A percentile compares a stretch with the other conserved stretches of the same genome.
Evolutionary conservation across 2,888 invertebrate species (phyloP).

Genomic region (Gari tellinella): DNA sequence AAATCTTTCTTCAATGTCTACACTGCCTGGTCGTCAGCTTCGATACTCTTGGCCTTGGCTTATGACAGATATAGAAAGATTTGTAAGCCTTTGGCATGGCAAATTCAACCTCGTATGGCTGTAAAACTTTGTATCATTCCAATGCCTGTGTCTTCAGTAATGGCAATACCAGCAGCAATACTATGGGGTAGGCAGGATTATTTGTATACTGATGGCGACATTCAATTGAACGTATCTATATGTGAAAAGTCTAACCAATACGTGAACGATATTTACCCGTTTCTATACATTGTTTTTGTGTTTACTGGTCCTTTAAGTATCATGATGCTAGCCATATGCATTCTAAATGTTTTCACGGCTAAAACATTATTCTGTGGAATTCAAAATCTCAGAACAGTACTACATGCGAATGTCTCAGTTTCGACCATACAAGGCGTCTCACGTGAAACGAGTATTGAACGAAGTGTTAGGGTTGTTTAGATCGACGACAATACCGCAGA

Average conservation of each 20-base stretch:
- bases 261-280: slow-evolving; percentile 26
- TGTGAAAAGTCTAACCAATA: slow-evolving; percentile 41
- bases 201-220: slow-evolving; percentile 4
- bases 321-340: slow-evolving; percentile 32
- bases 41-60: slow-evolving; percentile 37
- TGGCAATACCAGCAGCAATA: slow-evolving; percentile 34
- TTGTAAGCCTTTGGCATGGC: slow-evolving; percentile 42
- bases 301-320: slow-evolving; percentile 39
- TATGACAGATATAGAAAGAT: slow-evolving; percentile 53
- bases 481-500: too few relatives aligned
- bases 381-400: too few relatives aligned
- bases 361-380: slow-evolving; percentile 32
- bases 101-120: slow-evolving; percentile 42
- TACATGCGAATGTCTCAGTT: too few relatives aligned
- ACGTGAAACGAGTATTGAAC: too few relatives aligned
- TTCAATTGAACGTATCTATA: slow-evolving; percentile 38
- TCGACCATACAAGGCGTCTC: too few relatives aligned
- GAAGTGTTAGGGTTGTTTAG: too few relatives aligned
- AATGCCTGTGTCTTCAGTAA: slow-evolving; percentile 15
- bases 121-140: slow-evolving; percentile 25
- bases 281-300: slow-evolving; percentile 36
- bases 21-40: slow-evolving; percentile 33
- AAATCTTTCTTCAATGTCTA: slow-evolving; percentile 39
- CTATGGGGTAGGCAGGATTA: slow-evolving; percentile 55
- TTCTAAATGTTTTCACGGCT: slow-evolving; percentile 38